Evolutionary conservation across 1,140 invertebrate species (phyloP), one percentile per base, ranked within the genome.

Genomic region (Macrotrachela quadricornifera): DNA sequence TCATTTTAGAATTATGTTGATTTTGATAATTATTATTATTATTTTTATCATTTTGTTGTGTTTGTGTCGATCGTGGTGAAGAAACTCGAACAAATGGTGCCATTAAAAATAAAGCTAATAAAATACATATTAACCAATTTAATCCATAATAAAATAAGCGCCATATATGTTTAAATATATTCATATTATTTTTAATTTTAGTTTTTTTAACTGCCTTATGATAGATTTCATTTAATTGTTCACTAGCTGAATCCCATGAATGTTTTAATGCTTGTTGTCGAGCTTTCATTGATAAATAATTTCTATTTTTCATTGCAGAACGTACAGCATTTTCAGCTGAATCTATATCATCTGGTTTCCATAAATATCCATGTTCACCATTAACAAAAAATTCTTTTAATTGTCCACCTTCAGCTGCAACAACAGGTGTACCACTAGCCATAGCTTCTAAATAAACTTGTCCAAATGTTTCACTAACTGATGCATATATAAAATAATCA

Each of bases 391-490:
- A 55, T 42, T 55, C 54, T 18, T 46, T 50, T 39, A 55, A 50
- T 55, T 55, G 54, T 45, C 42, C 42, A 40, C 48, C 49, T 14
- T 50, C 49, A 41, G 49, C 48, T 2, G 54, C 41, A 12, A 50
- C 49, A 4, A 55, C 30, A 21, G 54, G 54, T 41, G 46, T n/a
- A 17, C 48, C 54, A 36, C 41, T 46, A 36, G 46, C 41, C 54
- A 55, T 55, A 11, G 54, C 54, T 47, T 55, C 54, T 18, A 55
- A 46, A 50, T 55, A 55, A 15, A 55, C 49, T 46, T 55, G 54
- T 36, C 54, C 54, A 37, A 55, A 55, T 17, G 54, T 55, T 40
- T 55, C 54, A 11, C 48, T 45, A 8, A 46, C 49, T 21, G 48
- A 50, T 16, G 54, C 54, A 37, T 50, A 55, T 3, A 55, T 18